Evolutionary conservation across 2,113 vertebrate species (phyloP).

Genomic region (Callionymus lyra): DNA sequence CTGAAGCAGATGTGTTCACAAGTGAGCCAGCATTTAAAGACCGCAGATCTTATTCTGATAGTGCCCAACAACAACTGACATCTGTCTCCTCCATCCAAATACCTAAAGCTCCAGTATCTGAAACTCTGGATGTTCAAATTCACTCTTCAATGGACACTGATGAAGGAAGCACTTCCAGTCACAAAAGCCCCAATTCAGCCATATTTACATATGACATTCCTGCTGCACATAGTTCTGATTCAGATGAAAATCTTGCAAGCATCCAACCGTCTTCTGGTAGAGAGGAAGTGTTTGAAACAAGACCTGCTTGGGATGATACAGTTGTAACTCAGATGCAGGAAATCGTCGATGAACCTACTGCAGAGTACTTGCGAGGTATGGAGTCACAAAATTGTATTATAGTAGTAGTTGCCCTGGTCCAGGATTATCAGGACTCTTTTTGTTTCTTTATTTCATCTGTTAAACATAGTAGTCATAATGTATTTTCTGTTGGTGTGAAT

Average conservation of each 20-base stretch:
- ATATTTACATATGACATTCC: constrained; percentile 78
- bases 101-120: constrained; percentile 16
- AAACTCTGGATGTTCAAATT: constrained; percentile 3
- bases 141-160: constrained; percentile 37
- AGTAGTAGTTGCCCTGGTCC: background rate
- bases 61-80: constrained; percentile 54
- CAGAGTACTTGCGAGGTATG: constrained; percentile 89
- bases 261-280: constrained; percentile 68
- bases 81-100: constrained; percentile 4
- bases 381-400: background rate
- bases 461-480: constrained; percentile 58
- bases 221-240: constrained; percentile 75
- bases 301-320: constrained; percentile 87
- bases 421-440: constrained; percentile 50
- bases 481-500: constrained; percentile 28
- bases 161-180: constrained; percentile 39
- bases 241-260: constrained; percentile 72
- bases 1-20: constrained; percentile 35
- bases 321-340: constrained; percentile 96
- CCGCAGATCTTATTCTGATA: constrained; percentile 68
- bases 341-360: constrained; percentile 84
- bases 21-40: constrained; percentile 30
- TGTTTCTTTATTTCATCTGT: constrained; percentile 50
- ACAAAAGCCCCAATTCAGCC: constrained; percentile 66
- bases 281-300: constrained; percentile 90